A percentile compares a stretch with the other conserved stretches of the same genome.
These are phyloP conservation scores for Trachelus troglodyta DNA, from an alignment of 2,888 invertebrate genomes.

Conservation along the genomic window DNA sequence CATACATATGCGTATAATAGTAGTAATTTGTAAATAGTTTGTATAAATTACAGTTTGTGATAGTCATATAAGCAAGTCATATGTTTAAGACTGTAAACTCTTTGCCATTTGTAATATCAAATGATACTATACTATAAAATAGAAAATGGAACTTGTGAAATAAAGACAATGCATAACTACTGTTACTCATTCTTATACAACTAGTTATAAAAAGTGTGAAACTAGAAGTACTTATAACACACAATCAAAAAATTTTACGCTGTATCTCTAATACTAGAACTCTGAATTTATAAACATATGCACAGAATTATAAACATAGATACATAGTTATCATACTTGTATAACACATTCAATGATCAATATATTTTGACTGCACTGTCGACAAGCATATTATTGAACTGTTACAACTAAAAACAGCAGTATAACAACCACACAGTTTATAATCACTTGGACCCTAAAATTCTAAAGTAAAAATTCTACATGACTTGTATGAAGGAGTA, in stretches of 20 bases:
- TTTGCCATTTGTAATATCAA: not conserved
- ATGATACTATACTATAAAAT: not conserved
- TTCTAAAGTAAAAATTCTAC: not conserved
- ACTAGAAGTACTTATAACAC: not conserved
- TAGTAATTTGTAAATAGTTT: too few relatives aligned
- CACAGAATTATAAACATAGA: not conserved
- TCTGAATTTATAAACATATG: not conserved
- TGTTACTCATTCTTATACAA: not conserved
- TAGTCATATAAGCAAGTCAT: not conserved
- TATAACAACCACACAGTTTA: too few relatives aligned
- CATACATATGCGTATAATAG: too few relatives aligned
- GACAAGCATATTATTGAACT: too few relatives aligned
- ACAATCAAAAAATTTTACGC: not conserved
- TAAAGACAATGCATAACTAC: not conserved
- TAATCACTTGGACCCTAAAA: too few relatives aligned
- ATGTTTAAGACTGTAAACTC: not conserved
- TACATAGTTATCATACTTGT: too few relatives aligned
- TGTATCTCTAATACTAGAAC: not conserved
- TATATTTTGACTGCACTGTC: too few relatives aligned
- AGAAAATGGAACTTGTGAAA: not conserved
- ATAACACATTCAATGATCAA: too few relatives aligned
- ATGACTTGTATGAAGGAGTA: too few relatives aligned
- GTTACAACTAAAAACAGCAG: too few relatives aligned
- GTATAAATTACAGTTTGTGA: not conserved
- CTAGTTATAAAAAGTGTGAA: not conserved